phyloP scores from a whole-genome alignment of 1,140 invertebrate species.

The Cyclargus thomasi region DNA sequence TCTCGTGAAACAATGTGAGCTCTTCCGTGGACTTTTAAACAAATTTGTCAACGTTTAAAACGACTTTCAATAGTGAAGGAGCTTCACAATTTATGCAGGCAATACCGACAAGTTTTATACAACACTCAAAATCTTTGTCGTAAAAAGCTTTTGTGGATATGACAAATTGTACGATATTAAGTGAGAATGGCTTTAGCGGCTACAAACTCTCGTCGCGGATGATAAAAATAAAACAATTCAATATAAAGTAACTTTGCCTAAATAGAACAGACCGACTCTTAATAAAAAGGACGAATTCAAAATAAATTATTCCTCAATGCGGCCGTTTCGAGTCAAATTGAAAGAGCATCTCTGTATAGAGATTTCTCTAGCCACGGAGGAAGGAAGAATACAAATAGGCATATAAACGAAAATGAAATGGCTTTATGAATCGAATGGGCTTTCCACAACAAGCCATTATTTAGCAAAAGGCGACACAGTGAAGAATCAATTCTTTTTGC shows the following conservation, averaged over 20 bases:
- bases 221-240: neutral
- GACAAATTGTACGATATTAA: neutral
- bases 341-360: conserved; percentile 61
- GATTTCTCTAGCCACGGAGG: conserved; percentile 58
- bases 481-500: neutral
- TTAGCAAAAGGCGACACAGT: conserved; percentile 20
- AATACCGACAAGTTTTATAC: neutral
- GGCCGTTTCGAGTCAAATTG: conserved; percentile 66
- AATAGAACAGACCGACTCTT: conserved; percentile 25
- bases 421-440: conserved; percentile 54
- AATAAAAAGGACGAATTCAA: conserved; percentile 52
- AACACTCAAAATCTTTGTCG: neutral
- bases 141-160: neutral
- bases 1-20: neutral
- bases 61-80: neutral
- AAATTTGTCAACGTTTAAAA: neutral
- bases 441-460: conserved; percentile 38
- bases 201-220: neutral
- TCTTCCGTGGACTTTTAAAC: conserved; percentile 2
- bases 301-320: conserved; percentile 64
- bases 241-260: neutral
- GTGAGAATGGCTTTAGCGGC: neutral
- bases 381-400: conserved; percentile 66
- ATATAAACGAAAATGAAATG: conserved; percentile 67
- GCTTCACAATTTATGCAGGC: neutral